phyloP scores from a whole-genome alignment of 2,888 invertebrate genomes.

The Formica aserva region DNA sequence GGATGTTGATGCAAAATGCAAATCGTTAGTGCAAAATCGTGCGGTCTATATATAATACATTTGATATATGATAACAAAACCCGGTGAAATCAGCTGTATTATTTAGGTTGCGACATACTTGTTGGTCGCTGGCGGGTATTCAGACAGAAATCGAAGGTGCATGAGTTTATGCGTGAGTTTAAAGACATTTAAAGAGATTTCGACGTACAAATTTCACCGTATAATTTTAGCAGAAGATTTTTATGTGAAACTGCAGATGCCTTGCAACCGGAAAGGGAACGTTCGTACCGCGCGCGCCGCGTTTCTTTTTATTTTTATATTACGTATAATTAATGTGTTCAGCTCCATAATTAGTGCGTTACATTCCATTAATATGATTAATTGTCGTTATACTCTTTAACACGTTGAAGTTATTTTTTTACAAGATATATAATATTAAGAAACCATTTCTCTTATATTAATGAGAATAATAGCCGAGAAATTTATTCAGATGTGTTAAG shows the following conservation, averaged over 20 bases:
- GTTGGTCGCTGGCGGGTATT: conserved; percentile 59
- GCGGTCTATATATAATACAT: not conserved
- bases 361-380: conserved; percentile 40
- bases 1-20: not conserved
- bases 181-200: conserved; percentile 31
- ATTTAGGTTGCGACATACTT: conserved; percentile 77
- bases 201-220: conserved; percentile 30
- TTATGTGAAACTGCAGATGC: not conserved
- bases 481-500: conserved; percentile 39
- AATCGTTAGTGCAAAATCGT: not conserved
- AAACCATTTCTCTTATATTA: conserved; percentile 41
- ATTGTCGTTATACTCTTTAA: conserved; percentile 24
- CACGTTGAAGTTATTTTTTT: not conserved
- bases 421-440: conserved; percentile 11
- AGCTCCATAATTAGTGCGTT: conserved; percentile 24
- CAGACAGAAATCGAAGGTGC: conserved; percentile 59
- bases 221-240: conserved; percentile 55
- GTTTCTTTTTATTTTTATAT: conserved; percentile 14
- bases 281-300: not conserved
- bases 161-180: conserved; percentile 21
- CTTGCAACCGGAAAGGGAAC: conserved; percentile 9
- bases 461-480: conserved; percentile 31
- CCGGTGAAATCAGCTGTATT: conserved; percentile 72
- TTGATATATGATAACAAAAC: conserved; percentile 47
- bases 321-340: conserved; percentile 40